Percentiles rank a stretch among this genome's conserved stretches.
Conservation (phyloP, 2,888 invertebrate genomes). For the Marronus borbonicus region DNA sequence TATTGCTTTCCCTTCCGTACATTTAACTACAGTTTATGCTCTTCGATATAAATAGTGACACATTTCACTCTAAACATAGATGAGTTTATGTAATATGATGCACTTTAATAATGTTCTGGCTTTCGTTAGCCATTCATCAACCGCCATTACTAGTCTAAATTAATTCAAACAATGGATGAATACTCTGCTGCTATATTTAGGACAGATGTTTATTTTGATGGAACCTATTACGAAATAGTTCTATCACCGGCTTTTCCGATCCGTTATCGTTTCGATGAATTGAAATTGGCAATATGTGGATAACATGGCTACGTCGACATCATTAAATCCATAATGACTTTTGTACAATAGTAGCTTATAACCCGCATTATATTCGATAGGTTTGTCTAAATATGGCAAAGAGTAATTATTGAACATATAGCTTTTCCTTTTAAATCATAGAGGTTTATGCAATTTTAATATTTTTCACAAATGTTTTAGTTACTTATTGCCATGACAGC, state of each 20-base stretch:
- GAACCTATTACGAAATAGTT: background rate
- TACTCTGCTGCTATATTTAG: constrained; percentile 9
- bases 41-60: constrained; percentile 28
- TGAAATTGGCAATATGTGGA: background rate
- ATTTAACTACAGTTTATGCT: background rate
- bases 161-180: constrained; percentile 25
- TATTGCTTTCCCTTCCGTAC: constrained; percentile 23
- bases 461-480: too few relatives aligned
- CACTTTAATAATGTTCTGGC: constrained; percentile 27
- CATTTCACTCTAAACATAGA: constrained; percentile 24
- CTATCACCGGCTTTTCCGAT: background rate
- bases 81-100: constrained; percentile 26
- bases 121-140: background rate
- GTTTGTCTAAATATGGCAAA: too few relatives aligned
- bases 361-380: too few relatives aligned
- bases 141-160: background rate
- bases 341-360: too few relatives aligned
- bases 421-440: too few relatives aligned
- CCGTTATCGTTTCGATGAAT: background rate
- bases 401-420: too few relatives aligned
- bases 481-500: too few relatives aligned
- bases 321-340: too few relatives aligned
- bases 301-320: background rate
- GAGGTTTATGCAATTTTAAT: too few relatives aligned
- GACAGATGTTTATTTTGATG: constrained; percentile 8